These are phyloP conservation scores for Patella caerulea DNA, from an alignment of 2,888 invertebrate species.

Conservation along the genomic window DNA sequence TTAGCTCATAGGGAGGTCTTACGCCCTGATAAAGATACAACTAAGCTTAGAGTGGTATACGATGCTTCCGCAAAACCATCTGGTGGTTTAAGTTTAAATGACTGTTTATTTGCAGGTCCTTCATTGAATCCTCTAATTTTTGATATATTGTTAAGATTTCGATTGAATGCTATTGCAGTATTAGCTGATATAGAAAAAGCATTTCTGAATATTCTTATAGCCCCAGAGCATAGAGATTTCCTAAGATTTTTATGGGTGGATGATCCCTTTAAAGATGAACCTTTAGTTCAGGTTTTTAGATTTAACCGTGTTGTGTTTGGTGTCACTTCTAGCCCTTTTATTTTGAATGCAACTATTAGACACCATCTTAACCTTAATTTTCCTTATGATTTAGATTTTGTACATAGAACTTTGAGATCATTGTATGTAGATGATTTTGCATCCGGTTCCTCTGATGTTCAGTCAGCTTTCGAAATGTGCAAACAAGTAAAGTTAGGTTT, in stretches of 20 bases:
- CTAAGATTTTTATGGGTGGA: conserved; percentile 2
- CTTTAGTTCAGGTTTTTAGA: neutral
- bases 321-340: neutral
- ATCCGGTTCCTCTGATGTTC: neutral
- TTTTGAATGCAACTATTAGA: neutral
- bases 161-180: neutral
- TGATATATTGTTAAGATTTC: neutral
- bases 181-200: neutral
- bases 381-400: neutral
- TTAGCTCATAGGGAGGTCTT: too few relatives aligned
- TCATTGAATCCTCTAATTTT: neutral
- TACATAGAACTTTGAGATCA: neutral
- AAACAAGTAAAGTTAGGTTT: neutral
- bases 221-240: neutral
- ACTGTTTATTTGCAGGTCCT: conserved; percentile 2
- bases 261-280: neutral
- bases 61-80: neutral
- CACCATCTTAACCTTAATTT: neutral
- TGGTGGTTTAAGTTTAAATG: neutral
- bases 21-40: too few relatives aligned
- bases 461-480: neutral
- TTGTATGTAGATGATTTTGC: neutral
- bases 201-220: neutral
- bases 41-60: too few relatives aligned
- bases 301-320: neutral